phyloP scores from a whole-genome alignment of 2,797 vertebrate species.

The Myotis pilosus region DNA sequence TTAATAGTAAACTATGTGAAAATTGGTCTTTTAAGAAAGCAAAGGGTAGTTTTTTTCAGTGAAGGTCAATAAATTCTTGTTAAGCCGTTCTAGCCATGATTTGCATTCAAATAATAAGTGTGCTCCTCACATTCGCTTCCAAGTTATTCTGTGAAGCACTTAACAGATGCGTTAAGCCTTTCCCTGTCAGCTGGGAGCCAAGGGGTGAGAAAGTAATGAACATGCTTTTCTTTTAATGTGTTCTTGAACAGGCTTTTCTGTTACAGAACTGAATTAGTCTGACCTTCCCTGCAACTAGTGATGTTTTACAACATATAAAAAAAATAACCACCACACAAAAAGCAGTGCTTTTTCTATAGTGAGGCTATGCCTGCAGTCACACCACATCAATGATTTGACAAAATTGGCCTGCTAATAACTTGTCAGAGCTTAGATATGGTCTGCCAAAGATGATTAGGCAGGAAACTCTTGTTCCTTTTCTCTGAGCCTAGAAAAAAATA shows the following conservation, averaged over 20 bases:
- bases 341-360: neutral
- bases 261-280: neutral
- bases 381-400: neutral
- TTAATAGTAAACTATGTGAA: neutral
- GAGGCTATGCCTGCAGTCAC: neutral
- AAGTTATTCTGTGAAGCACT: constrained; percentile 35
- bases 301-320: neutral
- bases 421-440: neutral
- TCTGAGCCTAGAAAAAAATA: neutral
- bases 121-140: neutral
- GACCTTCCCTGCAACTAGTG: neutral
- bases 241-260: constrained; percentile 16
- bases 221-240: constrained; percentile 25
- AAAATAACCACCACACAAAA: neutral
- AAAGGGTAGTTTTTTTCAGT: constrained; percentile 5
- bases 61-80: constrained; percentile 17
- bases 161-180: neutral
- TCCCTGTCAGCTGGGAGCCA: constrained; percentile 15
- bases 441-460: neutral
- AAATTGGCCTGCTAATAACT: neutral
- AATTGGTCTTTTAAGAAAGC: constrained; percentile 29
- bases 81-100: neutral
- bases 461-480: neutral
- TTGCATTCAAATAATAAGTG: constrained; percentile 45
- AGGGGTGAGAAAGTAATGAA: neutral